Evolutionary conservation across 1,140 invertebrate species (phyloP).

Genomic region (Lethrus apterus): DNA sequence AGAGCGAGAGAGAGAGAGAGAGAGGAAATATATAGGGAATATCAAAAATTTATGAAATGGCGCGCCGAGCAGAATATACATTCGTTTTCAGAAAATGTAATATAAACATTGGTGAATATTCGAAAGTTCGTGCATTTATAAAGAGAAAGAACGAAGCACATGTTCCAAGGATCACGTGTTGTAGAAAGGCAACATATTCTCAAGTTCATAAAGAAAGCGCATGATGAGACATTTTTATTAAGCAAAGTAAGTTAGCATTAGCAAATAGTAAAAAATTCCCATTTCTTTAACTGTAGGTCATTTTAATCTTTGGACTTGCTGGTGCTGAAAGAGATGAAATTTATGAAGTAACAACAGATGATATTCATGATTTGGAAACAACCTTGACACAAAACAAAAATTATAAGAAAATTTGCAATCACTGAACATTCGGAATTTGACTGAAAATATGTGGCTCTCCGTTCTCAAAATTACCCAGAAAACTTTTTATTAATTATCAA

Average conservation of each 20-base stretch:
- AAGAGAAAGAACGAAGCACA: constrained; percentile 1
- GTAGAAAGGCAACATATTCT: constrained; percentile 2
- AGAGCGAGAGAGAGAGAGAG: too few species aligned
- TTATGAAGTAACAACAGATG: constrained; percentile 14
- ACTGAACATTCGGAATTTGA: constrained; percentile 14
- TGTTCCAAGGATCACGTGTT: constrained; percentile 2
- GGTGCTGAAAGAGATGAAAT: constrained; percentile 25
- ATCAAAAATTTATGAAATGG: too few species aligned
- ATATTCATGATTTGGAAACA: too few species aligned
- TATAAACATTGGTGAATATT: constrained; percentile 6
- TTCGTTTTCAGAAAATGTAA: too few species aligned
- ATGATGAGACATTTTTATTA: constrained; percentile 3
- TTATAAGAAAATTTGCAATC: too few species aligned
- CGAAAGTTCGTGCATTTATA: background rate
- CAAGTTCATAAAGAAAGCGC: background rate
- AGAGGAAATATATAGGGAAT: too few species aligned
- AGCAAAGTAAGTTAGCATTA: constrained; percentile 4
- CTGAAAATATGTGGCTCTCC: constrained; percentile 19
- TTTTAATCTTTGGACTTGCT: constrained; percentile 23
- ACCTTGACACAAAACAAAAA: constrained; percentile 15
- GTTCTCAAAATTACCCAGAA: constrained; percentile 12
- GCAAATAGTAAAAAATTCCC: too few species aligned
- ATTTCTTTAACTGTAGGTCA: too few species aligned
- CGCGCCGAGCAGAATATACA: too few species aligned
- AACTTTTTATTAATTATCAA: constrained; percentile 22